Percentiles rank a stretch among this genome's conserved stretches.
Evolutionary conservation across 2,797 vertebrate species (phyloP).

Genomic region (Sebastes steindachneri): DNA sequence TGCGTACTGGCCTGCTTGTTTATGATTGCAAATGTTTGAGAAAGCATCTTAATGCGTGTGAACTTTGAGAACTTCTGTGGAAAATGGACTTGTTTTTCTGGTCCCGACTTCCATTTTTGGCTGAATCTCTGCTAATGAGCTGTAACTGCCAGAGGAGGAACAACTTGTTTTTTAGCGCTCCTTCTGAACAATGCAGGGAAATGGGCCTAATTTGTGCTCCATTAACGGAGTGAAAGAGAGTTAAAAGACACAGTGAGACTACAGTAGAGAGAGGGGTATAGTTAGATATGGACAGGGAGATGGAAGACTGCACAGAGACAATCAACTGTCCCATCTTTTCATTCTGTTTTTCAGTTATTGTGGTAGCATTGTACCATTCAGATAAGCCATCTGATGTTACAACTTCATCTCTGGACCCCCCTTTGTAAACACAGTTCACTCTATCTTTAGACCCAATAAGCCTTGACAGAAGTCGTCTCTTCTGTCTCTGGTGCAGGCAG

Average conservation of each 20-base stretch:
- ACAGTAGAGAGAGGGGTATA: background rate
- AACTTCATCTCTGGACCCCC: background rate
- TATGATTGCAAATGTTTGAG: constrained; percentile 47
- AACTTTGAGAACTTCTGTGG: constrained; percentile 15
- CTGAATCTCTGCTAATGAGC: constrained; percentile 57
- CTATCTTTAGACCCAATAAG: constrained; percentile 25
- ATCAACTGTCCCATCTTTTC: background rate
- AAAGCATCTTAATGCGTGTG: constrained; percentile 37
- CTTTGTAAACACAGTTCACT: constrained; percentile 4
- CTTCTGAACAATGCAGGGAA: constrained; percentile 33
- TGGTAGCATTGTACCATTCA: background rate
- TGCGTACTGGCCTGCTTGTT: constrained; percentile 2
- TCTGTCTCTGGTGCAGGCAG: constrained; percentile 26
- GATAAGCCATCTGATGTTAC: constrained; percentile 18
- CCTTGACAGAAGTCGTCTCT: constrained; percentile 20
- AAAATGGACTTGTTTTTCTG: constrained; percentile 25
- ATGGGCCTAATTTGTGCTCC: constrained; percentile 52
- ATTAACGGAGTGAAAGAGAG: constrained; percentile 36
- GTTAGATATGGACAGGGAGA: background rate
- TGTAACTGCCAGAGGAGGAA: constrained; percentile 42
- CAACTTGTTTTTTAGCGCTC: constrained; percentile 35
- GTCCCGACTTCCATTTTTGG: constrained; percentile 9
- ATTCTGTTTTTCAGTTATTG: background rate
- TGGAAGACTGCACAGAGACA: background rate
- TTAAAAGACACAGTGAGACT: constrained; percentile 23